phyloP scores from a whole-genome alignment of 92 coral and sea anemone species.

The Heliopora coerulea region DNA sequence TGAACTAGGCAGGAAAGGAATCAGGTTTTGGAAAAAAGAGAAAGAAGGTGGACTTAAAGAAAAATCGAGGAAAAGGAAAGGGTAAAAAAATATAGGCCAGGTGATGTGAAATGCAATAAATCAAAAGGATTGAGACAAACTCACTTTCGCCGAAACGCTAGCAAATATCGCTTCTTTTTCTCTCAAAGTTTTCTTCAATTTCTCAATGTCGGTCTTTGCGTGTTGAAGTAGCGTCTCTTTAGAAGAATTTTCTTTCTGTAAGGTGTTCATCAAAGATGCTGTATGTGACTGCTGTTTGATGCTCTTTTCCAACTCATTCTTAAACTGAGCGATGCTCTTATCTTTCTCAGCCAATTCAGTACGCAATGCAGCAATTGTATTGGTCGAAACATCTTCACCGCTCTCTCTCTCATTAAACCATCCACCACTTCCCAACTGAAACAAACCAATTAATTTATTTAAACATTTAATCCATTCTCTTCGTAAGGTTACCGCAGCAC shows the following conservation, averaged over 20 bases:
- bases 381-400: slow-evolving; percentile 66
- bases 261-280: slow-evolving; percentile 69
- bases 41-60: background rate
- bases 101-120: too few relatives aligned
- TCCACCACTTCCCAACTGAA: slow-evolving; percentile 46
- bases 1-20: too few relatives aligned
- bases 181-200: slow-evolving; percentile 71
- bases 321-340: slow-evolving; percentile 68
- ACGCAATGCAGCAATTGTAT: slow-evolving; percentile 73
- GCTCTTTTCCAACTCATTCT: slow-evolving; percentile 67
- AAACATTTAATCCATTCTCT: too few relatives aligned
- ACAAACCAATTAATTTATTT: too few relatives aligned
- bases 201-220: slow-evolving; percentile 69
- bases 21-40: background rate
- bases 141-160: slow-evolving; percentile 64
- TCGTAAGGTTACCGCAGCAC: too few relatives aligned
- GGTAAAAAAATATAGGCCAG: background rate
- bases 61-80: background rate
- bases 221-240: slow-evolving; percentile 85
- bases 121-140: too few relatives aligned
- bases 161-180: slow-evolving; percentile 79
- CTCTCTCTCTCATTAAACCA: slow-evolving; percentile 40
- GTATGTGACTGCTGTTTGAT: slow-evolving; percentile 84
- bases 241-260: slow-evolving; percentile 87
- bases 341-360: slow-evolving; percentile 85